Evolutionary conservation across 2,888 invertebrate genomes (phyloP), one percentile per base, ranked within the genome.

Genomic region (Microplitis deprimator): DNA sequence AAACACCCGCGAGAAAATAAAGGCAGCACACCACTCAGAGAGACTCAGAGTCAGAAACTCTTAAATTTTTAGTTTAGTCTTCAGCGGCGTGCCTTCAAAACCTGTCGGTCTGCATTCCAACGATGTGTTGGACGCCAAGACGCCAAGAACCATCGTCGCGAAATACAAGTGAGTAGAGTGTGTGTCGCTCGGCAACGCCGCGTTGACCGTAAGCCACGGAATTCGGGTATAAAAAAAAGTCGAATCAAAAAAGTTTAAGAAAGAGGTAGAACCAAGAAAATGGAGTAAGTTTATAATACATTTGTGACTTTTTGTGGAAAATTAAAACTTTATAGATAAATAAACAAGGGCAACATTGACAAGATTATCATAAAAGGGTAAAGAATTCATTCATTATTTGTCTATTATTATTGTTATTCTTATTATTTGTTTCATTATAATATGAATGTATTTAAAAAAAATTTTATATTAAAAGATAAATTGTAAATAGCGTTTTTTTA

Each of bases 31-130:
- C 73, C 50, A 65, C 73, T 73, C 73, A 50, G 38, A 50, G 38
- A 62, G 17, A 62, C 38, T 65, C 50, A 41, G 41, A 41, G 8
- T 41, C 41, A 13, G 50, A 50, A 50, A 50, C 29, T 29, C 29
- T 29, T 29, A 29, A 29, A 29, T 29, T 29, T 50, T 50, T 50
- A 50, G 13, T 13, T 50, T 68, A 67, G 73, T 67, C 67, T 38
- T 62, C 72, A 61, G 76, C 67, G 69, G 76, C 60, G 72, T 72
- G 72, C 68, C 75, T 73, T 77, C 72, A 65, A 73, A 89, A 89
- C 89, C 87, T 85, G 89, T 89, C 89, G 87, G 88, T 88, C 87
- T 86, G 88, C 89, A 89, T 89, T 89, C 89, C 89, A 89, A 87
- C 88, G 85, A 86, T 85, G 86, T 85, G 85, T 85, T 69, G 78